Conservation (phyloP, 2,797 vertebrate species). For the Anguilla pacifica region DNA sequence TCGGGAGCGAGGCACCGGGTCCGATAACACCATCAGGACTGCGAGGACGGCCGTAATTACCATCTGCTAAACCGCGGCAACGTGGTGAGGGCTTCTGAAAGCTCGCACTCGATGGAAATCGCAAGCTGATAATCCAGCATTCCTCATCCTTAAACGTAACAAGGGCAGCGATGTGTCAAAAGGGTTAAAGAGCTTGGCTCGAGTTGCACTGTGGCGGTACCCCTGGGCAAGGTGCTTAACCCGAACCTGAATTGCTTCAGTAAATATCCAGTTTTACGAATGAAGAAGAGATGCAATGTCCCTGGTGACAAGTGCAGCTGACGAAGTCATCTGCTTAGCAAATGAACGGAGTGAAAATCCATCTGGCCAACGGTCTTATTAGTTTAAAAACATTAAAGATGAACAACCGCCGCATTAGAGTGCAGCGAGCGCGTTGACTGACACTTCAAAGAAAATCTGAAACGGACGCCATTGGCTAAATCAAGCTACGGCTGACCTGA, state of each 20-base stretch:
- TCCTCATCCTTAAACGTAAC: background rate
- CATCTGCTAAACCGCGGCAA: background rate
- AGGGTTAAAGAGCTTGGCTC: background rate
- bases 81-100: conserved; percentile 15
- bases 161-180: background rate
- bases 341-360: background rate
- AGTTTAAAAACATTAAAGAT: background rate
- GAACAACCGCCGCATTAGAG: background rate
- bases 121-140: background rate
- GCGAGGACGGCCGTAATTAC: background rate
- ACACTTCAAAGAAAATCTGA: background rate
- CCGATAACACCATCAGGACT: background rate
- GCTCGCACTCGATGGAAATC: background rate
- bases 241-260: background rate
- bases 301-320: background rate
- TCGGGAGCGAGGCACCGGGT: background rate
- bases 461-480: background rate
- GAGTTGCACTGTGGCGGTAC: background rate
- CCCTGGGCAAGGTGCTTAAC: background rate
- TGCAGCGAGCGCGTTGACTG: background rate
- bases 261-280: background rate
- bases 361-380: background rate
- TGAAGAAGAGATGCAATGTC: background rate
- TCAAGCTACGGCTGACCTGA: background rate
- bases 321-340: background rate